These are phyloP conservation scores for Helicoverpa zea DNA, from an alignment of 1,140 invertebrate species.

Conservation along the genomic window DNA sequence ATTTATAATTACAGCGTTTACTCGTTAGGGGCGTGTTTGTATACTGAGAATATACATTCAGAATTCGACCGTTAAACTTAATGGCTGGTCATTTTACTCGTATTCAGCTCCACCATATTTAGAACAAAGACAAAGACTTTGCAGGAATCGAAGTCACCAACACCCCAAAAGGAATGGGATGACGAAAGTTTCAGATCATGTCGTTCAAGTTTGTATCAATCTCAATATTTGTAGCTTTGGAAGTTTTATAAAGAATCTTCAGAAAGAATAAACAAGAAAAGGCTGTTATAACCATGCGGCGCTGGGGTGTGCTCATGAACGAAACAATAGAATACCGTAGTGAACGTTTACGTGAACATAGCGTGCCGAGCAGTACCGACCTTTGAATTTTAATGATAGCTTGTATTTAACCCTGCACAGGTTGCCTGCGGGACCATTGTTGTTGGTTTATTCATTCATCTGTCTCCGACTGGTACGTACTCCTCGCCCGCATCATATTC, in stretches of 20 bases:
- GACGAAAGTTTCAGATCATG: neutral
- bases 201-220: neutral
- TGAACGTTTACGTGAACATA: constrained; percentile 57
- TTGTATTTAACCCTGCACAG: constrained; percentile 38
- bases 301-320: neutral
- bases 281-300: neutral
- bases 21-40: constrained; percentile 35
- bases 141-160: neutral
- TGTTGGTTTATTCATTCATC: constrained; percentile 39
- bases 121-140: constrained; percentile 5
- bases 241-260: neutral
- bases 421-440: constrained; percentile 29
- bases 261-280: constrained; percentile 4
- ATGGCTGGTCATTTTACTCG: constrained; percentile 8
- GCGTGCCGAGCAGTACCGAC: constrained; percentile 60
- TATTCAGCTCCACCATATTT: neutral
- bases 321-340: constrained; percentile 39
- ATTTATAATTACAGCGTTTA: constrained; percentile 32
- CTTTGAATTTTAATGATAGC: constrained; percentile 72
- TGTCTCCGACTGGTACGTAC: constrained; percentile 29
- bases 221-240: neutral
- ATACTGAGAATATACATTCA: constrained; percentile 15
- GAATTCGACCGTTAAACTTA: constrained; percentile 30
- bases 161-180: neutral
- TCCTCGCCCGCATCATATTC: constrained; percentile 21